These are phyloP conservation scores for Archips crataeganus DNA, from an alignment of 2,888 invertebrate species.

Conservation along the genomic window DNA sequence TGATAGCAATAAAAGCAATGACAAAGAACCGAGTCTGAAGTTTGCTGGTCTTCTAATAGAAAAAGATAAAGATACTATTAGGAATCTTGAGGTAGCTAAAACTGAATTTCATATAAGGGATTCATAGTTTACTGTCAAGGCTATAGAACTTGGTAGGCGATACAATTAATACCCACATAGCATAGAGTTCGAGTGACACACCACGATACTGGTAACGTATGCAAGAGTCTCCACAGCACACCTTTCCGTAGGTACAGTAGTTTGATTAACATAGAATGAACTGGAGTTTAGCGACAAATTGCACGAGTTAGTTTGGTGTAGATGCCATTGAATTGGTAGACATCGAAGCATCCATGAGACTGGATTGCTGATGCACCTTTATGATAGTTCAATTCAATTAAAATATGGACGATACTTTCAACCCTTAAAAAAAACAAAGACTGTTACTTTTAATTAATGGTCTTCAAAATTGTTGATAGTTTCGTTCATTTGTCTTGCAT, in stretches of 20 bases:
- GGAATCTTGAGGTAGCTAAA: neutral
- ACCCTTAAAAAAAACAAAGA: neutral
- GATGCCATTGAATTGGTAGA: slow-evolving; percentile 67
- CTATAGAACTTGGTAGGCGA: neutral
- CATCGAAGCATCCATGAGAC: slow-evolving; percentile 76
- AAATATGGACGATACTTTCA: slow-evolving; percentile 45
- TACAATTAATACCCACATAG: slow-evolving; percentile 38
- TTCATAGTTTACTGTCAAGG: neutral
- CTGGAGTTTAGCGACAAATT: slow-evolving; percentile 60
- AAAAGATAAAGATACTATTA: neutral
- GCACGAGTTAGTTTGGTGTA: slow-evolving; percentile 74
- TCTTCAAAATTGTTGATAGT: slow-evolving; percentile 9
- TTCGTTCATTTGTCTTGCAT: slow-evolving; percentile 44
- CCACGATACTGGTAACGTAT: slow-evolving; percentile 60
- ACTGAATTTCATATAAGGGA: neutral
- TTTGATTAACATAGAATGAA: slow-evolving; percentile 65
- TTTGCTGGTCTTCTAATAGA: neutral
- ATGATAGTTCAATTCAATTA: slow-evolving; percentile 54
- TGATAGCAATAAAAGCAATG: neutral
- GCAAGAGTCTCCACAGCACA: slow-evolving; percentile 41
- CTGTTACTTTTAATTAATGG: neutral
- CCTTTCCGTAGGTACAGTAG: slow-evolving; percentile 56
- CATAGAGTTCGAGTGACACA: slow-evolving; percentile 46
- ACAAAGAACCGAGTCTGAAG: neutral
- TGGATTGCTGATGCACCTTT: slow-evolving; percentile 71